Conservation (phyloP, 2,888 invertebrate species). For the Conus canariensis region DNA sequence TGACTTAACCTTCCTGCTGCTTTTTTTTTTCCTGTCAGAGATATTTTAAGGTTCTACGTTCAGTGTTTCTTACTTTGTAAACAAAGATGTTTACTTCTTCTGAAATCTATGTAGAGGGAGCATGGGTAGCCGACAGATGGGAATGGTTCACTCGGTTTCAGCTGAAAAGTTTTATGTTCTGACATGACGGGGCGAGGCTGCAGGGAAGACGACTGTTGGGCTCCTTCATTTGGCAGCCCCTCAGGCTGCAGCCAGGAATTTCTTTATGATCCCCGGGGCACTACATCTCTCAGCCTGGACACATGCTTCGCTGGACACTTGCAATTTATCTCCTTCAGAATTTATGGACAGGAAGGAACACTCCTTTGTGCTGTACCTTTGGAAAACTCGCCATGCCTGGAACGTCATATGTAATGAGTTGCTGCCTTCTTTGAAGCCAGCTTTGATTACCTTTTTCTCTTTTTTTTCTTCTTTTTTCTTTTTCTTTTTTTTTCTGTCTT, state of each 20-base stretch:
- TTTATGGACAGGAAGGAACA: slow-evolving; percentile 10
- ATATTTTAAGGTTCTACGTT: too few species aligned
- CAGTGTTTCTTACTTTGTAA: too few species aligned
- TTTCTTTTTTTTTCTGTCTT: too few species aligned
- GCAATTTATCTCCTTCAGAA: slow-evolving; percentile 27
- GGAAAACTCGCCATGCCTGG: neutral
- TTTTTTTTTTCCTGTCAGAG: too few species aligned
- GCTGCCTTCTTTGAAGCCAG: neutral
- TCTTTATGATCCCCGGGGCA: slow-evolving; percentile 21
- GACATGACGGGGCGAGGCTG: neutral
- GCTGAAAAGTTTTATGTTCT: neutral
- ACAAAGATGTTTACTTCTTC: too few species aligned
- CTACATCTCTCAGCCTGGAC: slow-evolving; percentile 24
- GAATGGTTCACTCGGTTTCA: neutral
- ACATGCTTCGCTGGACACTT: slow-evolving; percentile 26
- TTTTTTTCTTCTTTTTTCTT: too few species aligned
- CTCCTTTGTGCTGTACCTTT: neutral
- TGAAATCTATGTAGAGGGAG: neutral
- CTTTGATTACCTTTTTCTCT: neutral
- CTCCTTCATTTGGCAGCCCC: neutral
- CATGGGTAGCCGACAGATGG: neutral
- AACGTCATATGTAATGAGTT: neutral
- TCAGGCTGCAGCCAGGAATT: neutral
- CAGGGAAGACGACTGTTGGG: neutral
- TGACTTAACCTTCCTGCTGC: too few species aligned